Evolutionary conservation across 2,113 vertebrate species (phyloP).

Genomic region (Brachyistius frenatus): DNA sequence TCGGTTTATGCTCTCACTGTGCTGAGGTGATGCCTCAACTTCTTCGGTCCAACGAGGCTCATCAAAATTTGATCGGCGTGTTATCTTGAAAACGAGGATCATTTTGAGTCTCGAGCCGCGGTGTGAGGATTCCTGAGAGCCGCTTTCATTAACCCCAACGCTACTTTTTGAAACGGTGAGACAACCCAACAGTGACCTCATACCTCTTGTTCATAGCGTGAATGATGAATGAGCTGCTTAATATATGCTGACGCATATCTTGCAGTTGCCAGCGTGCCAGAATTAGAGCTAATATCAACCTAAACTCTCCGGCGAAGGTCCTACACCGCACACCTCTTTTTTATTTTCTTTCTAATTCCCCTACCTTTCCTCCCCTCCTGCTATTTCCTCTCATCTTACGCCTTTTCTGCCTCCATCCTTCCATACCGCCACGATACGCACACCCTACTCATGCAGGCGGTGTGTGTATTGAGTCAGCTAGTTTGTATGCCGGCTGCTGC

Average conservation of each 20-base stretch:
- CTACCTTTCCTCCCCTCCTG: neutral
- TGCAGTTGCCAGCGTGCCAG: conserved; percentile 53
- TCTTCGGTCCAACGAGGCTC: conserved; percentile 7
- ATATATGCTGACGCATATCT: conserved; percentile 72
- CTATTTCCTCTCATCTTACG: conserved; percentile 21
- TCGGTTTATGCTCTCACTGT: neutral
- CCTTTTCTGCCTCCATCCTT: conserved; percentile 43
- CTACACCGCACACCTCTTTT: conserved; percentile 13
- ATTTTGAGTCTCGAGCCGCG: neutral
- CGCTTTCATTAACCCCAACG: conserved; percentile 40
- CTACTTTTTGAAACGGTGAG: conserved; percentile 33
- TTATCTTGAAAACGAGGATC: conserved; percentile 17
- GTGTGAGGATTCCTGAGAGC: conserved; percentile 31
- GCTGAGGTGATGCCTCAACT: conserved; percentile 12
- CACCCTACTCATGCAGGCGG: conserved; percentile 24
- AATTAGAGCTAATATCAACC: conserved; percentile 51
- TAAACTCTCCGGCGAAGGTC: conserved; percentile 46
- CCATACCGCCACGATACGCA: conserved; percentile 32
- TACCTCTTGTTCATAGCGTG: conserved; percentile 39
- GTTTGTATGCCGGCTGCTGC: conserved; percentile 78
- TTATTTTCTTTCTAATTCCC: conserved; percentile 13
- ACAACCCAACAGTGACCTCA: conserved; percentile 56
- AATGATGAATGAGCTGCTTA: conserved; percentile 70
- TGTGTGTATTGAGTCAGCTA: conserved; percentile 73
- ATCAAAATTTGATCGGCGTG: neutral